These are phyloP conservation scores for Triplophysa bombifrons DNA, from an alignment of 2,797 vertebrate genomes.

Conservation along the genomic window DNA sequence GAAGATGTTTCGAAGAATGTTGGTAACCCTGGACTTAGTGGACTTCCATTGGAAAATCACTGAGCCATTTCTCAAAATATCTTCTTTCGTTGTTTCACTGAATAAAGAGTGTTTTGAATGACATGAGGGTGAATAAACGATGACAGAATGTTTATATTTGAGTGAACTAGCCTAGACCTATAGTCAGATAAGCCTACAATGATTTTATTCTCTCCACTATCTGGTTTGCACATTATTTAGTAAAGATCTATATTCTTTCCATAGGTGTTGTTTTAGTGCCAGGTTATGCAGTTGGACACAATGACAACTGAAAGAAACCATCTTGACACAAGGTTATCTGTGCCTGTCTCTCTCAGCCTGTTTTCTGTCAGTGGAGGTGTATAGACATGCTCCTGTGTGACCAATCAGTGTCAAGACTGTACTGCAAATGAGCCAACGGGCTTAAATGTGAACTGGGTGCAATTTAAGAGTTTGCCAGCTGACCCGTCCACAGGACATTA, in stretches of 20 bases:
- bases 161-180: no score
- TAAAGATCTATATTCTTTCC: neutral
- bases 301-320: constrained; percentile 2
- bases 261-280: neutral
- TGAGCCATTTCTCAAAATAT: no score
- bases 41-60: no score
- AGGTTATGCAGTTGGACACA: neutral
- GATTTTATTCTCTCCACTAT: neutral
- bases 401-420: neutral
- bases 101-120: no score
- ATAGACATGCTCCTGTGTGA: neutral
- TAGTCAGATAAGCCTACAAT: neutral
- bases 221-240: neutral
- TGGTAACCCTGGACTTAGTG: no score
- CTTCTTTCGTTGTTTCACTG: no score
- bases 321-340: neutral
- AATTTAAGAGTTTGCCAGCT: neutral
- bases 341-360: neutral
- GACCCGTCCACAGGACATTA: neutral
- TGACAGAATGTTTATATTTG: no score
- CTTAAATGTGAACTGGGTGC: neutral
- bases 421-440: constrained; percentile 2
- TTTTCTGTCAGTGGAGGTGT: neutral
- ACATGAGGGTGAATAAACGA: no score
- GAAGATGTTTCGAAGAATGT: no score